Conservation (phyloP, 64 coral and sea anemone species). For the Stichodactyla mertensii region DNA sequence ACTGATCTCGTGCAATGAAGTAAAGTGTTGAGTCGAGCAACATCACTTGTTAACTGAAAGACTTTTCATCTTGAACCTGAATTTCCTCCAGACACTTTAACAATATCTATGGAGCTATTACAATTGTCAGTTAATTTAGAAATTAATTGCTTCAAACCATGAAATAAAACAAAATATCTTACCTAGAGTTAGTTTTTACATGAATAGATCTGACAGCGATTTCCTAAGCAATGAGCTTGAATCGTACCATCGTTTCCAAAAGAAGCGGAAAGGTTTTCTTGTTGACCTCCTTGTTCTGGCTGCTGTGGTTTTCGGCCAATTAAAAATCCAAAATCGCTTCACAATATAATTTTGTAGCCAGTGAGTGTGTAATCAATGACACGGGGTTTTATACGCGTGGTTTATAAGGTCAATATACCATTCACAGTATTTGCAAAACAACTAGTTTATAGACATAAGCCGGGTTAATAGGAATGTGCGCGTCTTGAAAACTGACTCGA, state of each 20-base stretch:
- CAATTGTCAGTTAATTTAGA: too few relatives aligned
- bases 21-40: background rate
- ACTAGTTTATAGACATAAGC: constrained; percentile 15
- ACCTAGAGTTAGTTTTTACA: background rate
- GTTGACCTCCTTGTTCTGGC: background rate
- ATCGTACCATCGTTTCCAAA: background rate
- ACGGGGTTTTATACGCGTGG: background rate
- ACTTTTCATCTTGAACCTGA: background rate
- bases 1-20: background rate
- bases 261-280: background rate
- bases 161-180: background rate
- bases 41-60: background rate
- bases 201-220: background rate
- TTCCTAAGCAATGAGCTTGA: background rate
- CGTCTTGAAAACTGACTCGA: background rate
- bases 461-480: constrained; percentile 14
- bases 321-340: background rate
- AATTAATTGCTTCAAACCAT: too few relatives aligned
- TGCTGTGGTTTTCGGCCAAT: background rate
- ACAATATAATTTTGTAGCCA: background rate
- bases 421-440: constrained; percentile 6
- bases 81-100: background rate
- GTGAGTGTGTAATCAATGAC: constrained; percentile 4
- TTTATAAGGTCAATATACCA: background rate
- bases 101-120: too few relatives aligned